Conservation (phyloP, 2,888 invertebrate genomes). For the Lacanobia oleracea region DNA sequence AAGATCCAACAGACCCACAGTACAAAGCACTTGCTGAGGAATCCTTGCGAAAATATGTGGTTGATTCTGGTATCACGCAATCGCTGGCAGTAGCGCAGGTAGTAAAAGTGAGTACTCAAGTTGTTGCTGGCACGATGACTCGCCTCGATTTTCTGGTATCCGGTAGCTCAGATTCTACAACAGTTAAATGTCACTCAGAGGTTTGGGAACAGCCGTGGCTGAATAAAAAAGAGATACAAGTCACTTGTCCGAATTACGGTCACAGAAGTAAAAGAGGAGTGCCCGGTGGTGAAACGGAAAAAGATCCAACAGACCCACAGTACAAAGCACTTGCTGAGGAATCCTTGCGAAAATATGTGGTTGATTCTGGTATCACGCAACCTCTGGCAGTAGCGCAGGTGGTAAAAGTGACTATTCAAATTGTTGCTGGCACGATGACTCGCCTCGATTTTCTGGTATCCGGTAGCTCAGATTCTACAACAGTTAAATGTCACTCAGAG, state of each 20-base stretch:
- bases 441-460: constrained; percentile 58
- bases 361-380: constrained; percentile 21
- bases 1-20: constrained; percentile 2
- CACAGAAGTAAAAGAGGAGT: constrained; percentile 45
- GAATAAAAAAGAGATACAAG: constrained; percentile 60
- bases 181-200: constrained; percentile 56
- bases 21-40: constrained; percentile 40
- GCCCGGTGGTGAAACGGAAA: constrained; percentile 46
- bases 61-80: constrained; percentile 17
- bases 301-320: constrained; percentile 53
- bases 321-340: constrained; percentile 66
- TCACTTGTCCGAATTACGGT: constrained; percentile 52
- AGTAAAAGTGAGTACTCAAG: constrained; percentile 64
- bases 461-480: not conserved
- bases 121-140: constrained; percentile 66
- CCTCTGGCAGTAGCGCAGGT: constrained; percentile 51
- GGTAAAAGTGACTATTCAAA: constrained; percentile 59
- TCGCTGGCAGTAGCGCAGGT: constrained; percentile 50
- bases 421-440: constrained; percentile 61
- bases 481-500: constrained; percentile 47
- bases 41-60: constrained; percentile 26
- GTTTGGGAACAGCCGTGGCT: constrained; percentile 60
- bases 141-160: constrained; percentile 57
- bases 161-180: not conserved
- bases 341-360: constrained; percentile 65